Evolutionary conservation across 2,888 invertebrate species (phyloP), one percentile per base, ranked within the genome.

Genomic region (Netelia inedita): DNA sequence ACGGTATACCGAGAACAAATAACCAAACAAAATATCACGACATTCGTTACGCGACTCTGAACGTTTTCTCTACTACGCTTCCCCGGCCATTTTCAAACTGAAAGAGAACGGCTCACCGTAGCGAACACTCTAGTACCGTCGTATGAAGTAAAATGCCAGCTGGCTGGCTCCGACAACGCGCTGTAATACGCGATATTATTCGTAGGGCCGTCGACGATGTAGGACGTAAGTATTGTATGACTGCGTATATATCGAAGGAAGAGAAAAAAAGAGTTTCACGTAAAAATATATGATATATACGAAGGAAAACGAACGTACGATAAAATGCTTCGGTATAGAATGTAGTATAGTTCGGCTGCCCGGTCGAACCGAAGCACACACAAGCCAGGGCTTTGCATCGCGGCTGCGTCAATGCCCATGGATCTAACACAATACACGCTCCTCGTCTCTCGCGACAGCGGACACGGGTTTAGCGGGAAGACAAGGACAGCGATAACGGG

Each of bases 341-440:
- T 21, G 69, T 57, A 59, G 68, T 74, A 79, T 46, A 50, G 63
- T 84, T 80, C 75, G 75, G 41, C 68, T 68, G 50, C 65, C 63
- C 79, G 71, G 82, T 59, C 83, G 79, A 82, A 81, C 35, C 63
- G 72, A 57, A 9, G 14, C 11, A 61, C 11, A 19, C 61, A 61
- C 23, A 61, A 43, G 43, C 35, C 68, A 73, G 76, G 80, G 16
- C 16, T 19, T 53, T 79, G 76, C 71, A 79, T 66, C 81, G 85
- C 86, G 86, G 79, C 86, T 86, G 85, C 87, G 87, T 87, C 78
- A 80, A 83, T 82, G 23, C 76, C 83, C 82, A 85, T 82, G 79
- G 81, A 86, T 84, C 85, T 82, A 76, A 81, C 78, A 85, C 59
- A 63, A 55, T 55, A 63, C 84, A 75, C 66, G 23, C 46, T 57